These are phyloP conservation scores for Arothron firmamentum DNA, from an alignment of 2,113 vertebrate species.

Conservation along the genomic window DNA sequence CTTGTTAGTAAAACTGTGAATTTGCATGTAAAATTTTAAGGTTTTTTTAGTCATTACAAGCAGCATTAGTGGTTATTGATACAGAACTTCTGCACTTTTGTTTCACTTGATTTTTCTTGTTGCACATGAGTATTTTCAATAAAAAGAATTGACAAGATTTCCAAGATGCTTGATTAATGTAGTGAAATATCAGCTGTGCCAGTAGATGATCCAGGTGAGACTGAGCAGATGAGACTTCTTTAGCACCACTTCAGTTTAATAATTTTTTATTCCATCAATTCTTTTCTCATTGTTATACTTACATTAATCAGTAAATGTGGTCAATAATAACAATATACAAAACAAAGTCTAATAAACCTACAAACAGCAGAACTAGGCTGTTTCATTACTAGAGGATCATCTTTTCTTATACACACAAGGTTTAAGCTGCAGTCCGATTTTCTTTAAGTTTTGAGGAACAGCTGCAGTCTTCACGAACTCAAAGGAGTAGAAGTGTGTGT, in stretches of 20 bases:
- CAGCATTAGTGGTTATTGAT: constrained; percentile 23
- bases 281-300: too few species aligned
- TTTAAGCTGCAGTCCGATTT: constrained; percentile 74
- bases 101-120: constrained; percentile 37
- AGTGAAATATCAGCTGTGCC: not conserved
- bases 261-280: too few species aligned
- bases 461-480: constrained; percentile 80
- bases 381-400: constrained; percentile 68
- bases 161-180: too few species aligned
- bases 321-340: not conserved
- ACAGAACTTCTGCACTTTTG: constrained; percentile 36
- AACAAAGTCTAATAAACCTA: not conserved
- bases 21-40: too few species aligned
- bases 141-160: constrained; percentile 7
- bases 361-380: not conserved
- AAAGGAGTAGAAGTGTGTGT: constrained; percentile 85
- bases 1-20: too few species aligned
- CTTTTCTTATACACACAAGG: constrained; percentile 90
- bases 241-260: too few species aligned
- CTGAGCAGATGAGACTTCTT: too few species aligned
- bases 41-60: not conserved
- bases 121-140: constrained; percentile 23
- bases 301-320: too few species aligned
- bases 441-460: constrained; percentile 47
- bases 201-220: too few species aligned